A percentile compares a stretch with the other conserved stretches of the same genome.
phyloP scores from a whole-genome alignment of 1,140 invertebrate genomes.

The Drosophila repletoides region DNA sequence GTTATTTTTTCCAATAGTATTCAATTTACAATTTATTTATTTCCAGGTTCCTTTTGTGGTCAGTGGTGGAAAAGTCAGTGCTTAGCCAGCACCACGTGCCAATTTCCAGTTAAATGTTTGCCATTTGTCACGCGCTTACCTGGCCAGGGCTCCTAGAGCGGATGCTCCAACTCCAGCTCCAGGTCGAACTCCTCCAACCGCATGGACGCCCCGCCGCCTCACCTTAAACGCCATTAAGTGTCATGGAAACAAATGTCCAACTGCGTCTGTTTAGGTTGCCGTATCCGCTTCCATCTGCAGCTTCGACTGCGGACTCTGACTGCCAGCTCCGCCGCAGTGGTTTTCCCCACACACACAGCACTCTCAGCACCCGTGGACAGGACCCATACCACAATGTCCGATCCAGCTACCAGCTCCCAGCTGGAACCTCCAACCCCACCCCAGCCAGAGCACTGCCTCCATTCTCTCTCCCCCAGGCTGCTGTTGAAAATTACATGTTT shows the following conservation, averaged over 20 bases:
- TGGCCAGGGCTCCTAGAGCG: slow-evolving; percentile 23
- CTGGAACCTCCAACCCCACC: neutral
- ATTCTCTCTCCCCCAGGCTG: neutral
- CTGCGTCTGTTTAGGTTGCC: slow-evolving; percentile 21
- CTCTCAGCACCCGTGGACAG: slow-evolving; percentile 14
- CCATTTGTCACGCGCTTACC: slow-evolving; percentile 67
- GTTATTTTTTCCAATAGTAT: no score
- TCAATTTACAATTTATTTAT: no score
- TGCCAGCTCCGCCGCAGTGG: slow-evolving; percentile 34
- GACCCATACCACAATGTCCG: slow-evolving; percentile 11
- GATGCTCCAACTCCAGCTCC: neutral
- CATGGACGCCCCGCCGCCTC: neutral
- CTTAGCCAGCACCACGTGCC: slow-evolving; percentile 9
- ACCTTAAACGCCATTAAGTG: slow-evolving; percentile 18
- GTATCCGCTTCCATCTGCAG: slow-evolving; percentile 2
- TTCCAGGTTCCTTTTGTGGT: no score
- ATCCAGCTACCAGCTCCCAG: neutral
- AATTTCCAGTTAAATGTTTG: slow-evolving; percentile 64
- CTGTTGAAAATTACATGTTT: slow-evolving; percentile 72
- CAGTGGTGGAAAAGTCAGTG: no score
- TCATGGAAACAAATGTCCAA: slow-evolving; percentile 74
- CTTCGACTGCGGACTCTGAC: no score
- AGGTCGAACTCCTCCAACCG: slow-evolving; percentile 3
- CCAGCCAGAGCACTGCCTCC: neutral
- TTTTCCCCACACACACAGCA: slow-evolving; percentile 32